Evolutionary conservation across 2,797 vertebrate species (phyloP).

Genomic region (Periophthalmus magnuspinnatus): DNA sequence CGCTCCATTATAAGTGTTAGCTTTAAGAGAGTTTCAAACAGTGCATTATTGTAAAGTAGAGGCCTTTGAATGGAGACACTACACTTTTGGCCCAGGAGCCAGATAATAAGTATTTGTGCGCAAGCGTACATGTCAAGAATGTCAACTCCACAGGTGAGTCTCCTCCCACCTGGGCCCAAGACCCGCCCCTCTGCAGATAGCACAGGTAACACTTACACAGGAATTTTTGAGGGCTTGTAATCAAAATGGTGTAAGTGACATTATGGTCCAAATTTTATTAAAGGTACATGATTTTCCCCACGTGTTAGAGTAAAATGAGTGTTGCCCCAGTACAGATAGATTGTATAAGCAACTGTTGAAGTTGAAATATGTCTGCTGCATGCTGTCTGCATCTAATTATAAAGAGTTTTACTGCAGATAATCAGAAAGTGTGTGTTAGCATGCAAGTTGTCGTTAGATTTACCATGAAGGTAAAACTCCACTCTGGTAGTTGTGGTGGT

Average conservation of each 20-base stretch:
- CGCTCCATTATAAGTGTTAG: neutral
- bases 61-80: neutral
- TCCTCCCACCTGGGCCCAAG: conserved; percentile 12
- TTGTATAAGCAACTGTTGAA: no score
- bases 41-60: conserved; percentile 10
- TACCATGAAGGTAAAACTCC: no score
- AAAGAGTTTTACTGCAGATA: no score
- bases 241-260: neutral
- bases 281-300: no score
- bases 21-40: neutral
- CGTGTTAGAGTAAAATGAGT: no score
- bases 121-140: conserved; percentile 30
- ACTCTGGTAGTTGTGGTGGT: no score
- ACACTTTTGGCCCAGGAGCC: neutral
- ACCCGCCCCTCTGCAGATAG: conserved; percentile 32
- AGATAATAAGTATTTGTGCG: conserved; percentile 17
- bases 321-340: no score
- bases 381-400: no score
- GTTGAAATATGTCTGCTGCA: no score
- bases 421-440: no score
- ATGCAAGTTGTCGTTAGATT: no score
- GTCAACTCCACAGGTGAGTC: conserved; percentile 39
- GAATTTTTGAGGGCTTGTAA: neutral
- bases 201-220: conserved; percentile 6
- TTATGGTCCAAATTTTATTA: no score